Evolutionary conservation across 1,140 invertebrate species (phyloP), one percentile per base, ranked within the genome.

Genomic region (Elysia chlorotica): DNA sequence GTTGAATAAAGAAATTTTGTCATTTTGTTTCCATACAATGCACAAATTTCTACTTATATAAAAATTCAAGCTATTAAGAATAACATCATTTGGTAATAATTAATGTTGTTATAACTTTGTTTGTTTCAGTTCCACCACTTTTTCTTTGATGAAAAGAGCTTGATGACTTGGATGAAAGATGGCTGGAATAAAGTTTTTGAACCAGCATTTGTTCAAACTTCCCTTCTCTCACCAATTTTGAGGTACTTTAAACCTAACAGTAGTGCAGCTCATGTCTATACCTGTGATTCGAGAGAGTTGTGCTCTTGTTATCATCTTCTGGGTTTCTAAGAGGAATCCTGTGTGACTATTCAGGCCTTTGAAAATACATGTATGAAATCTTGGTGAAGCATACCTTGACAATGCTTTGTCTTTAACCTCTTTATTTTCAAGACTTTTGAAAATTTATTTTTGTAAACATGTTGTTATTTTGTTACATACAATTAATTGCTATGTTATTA

Each of bases 161-260:
- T 87, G 31, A n/a, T 78, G 19, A 85, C 84, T 2, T 87, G 85
- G 86, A 83, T 87, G 54, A 85, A 84, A 65, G 84, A 86, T 80
- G 79, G 77, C 53, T 87, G 86, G 86, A 78, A 78, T 33, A 83
- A 81, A 65, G 74, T 78, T 30, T 86, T 85, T 79, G 86, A 87
- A 38, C 65, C 73, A 67, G 70, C 69, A 0, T 87, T 86, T 82
- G 86, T 87, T 21, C 79, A 86, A 69, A 81, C 73, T 0, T 79
- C 75, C 17, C 63, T 87, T 0, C 66, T 87, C 3, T 82, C 81
- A 48, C 83, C 85, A 28, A 36, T 85, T 41, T 72, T 80, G 37
- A 77, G 82, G 84, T 85, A 76, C 68, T 59, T n/a, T 38, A 5
- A 41, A 48, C 41, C 10, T 48, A n/a, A 48, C 10, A 48, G 10